Evolutionary conservation across 2,113 vertebrate genomes (phyloP), one percentile per base, ranked within the genome.

Genomic region (Motacilla tschutschensis): DNA sequence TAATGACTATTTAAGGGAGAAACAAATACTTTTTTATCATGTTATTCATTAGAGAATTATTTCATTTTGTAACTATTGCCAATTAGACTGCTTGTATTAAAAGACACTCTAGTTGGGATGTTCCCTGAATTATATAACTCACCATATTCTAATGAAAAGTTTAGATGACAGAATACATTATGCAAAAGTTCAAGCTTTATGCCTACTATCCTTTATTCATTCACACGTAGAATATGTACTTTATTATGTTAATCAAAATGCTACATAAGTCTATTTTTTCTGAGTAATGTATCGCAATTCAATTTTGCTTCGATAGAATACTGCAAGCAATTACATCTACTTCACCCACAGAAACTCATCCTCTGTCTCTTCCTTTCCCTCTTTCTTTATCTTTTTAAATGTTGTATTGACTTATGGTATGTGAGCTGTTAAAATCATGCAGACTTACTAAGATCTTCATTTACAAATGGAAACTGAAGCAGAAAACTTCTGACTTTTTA

Each of bases 1-100:
- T 89, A 95, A 88, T 85, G 89, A 81, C 67, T 70, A 87, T 86
- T 94, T 94, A 86, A 91, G n/a, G 28, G 31, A 59, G 69, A 83
- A 95, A 79, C 73, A 96, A 93, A 88, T 59, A 69, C 8, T 15
- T 83, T 92, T 84, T 84, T 91, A 87, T 92, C 59, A 59, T 83
- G 58, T 79, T 90, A 86, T 90, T 91, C 87, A 88, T 94, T 93
- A 91, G 20, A 90, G 91, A 94, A 92, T 89, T 85, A 73, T 86
- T 83, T 91, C 86, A 62, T 94, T 95, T 92, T 79, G 33, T 73
- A 79, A 87, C 62, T 88, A 47, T 78, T 88, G 38, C 48, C 66
- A 88, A 88, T 93, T 95, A 94, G 83, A 85, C 15, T 79, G 67
- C 47, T 48, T 64, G 67, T 73, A 77, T 94, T 93, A 95, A 87